These are phyloP conservation scores for Anguilla pacifica DNA, from an alignment of 2,797 vertebrate genomes.

Conservation along the genomic window DNA sequence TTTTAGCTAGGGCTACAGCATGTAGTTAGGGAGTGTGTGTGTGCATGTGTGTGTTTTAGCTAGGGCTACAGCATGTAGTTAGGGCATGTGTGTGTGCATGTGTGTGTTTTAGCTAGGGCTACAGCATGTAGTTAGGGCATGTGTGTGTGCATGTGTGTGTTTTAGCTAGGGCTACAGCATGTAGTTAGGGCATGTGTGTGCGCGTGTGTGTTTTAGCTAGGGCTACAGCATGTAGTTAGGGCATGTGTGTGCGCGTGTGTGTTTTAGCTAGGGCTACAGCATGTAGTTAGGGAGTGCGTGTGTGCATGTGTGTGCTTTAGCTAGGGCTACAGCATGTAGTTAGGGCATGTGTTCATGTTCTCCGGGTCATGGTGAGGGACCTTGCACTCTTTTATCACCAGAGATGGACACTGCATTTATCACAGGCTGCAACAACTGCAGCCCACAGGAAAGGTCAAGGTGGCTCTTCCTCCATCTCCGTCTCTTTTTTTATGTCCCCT, in stretches of 20 bases:
- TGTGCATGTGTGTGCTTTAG: neutral
- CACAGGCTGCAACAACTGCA: neutral
- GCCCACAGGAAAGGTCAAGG: neutral
- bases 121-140: no score
- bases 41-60: no score
- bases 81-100: no score
- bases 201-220: no score
- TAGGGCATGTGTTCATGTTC: neutral
- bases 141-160: no score
- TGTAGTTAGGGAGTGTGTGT: no score
- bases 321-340: neutral
- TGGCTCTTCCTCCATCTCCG: neutral
- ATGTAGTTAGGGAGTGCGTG: neutral
- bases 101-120: no score
- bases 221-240: no score
- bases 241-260: neutral
- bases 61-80: no score
- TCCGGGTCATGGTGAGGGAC: neutral
- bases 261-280: neutral
- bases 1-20: no score
- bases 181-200: no score
- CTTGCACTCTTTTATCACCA: neutral
- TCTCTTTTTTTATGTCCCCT: neutral
- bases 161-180: no score
- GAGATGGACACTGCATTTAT: neutral